Base-by-base conservation (phyloP, 2,797 vertebrate genomes). In the Pelobates cultripes region DNA sequence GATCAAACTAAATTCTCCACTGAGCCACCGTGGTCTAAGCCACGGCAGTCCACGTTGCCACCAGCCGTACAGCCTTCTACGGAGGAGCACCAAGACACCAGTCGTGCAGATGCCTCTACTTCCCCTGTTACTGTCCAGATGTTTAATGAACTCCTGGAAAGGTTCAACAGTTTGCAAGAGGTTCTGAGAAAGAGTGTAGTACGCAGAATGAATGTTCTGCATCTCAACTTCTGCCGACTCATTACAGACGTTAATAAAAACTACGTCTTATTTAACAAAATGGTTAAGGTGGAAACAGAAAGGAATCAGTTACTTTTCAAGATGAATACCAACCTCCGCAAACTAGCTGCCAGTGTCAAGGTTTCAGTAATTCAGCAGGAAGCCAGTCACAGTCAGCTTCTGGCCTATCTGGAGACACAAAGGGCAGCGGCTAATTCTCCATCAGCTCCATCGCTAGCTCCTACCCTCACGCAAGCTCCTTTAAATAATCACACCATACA, bases 241-340 rank as follows among this genome's bases (percentile, higher is more conserved):
- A 61, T 60, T 15, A 15, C 51, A 69, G 47, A 73, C 6, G 40
- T 66, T 4, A 64, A 77, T n/a, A 47, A 17, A 43, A 82, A 72
- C 53, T 63, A 63, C 7, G 41, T 17, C 4, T 41, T 81, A 28
- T 75, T 69, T 47, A 64, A 17, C 8, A 82, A 72, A 70, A 51
- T 77, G 45, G 4, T 77, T 7, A 82, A 76, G 17, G n/a, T 82
- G 73, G 80, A 82, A 57, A 74, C 15, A 2, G 57, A 82, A n/a
- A 15, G 80, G 28, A 82, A 82, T 44, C 40, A 66, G 4, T 15
- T 82, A 42, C 73, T 81, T 3, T 4, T 4, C n/a, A 67, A 72
- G 10, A 77, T 82, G 68, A 82, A 82, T 47, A 40, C 60, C 40
- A 82, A 76, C 68, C 63, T 82, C 43, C 17, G 68, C 44, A 72